Conservation (phyloP, 2,888 invertebrate species). For the Leptothorax acervorum region DNA sequence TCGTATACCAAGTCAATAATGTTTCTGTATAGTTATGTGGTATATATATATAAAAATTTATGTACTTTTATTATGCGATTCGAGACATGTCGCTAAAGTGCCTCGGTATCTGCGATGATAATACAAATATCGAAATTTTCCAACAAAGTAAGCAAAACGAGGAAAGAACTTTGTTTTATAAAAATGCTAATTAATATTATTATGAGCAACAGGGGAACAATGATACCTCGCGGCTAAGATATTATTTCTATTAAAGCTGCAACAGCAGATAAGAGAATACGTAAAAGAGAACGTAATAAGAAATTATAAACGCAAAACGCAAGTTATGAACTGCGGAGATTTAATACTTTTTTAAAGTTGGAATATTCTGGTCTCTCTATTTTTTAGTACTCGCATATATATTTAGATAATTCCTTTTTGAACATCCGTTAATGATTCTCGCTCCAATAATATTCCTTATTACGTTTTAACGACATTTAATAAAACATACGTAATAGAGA, state of each 20-base stretch:
- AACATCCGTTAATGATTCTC: not conserved
- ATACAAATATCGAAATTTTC: not conserved
- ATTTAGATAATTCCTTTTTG: not conserved
- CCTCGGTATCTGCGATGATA: not conserved
- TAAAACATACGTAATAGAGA: not conserved
- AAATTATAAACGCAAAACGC: not conserved
- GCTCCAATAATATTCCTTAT: not conserved
- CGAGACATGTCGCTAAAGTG: too few relatives aligned
- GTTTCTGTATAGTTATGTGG: not conserved
- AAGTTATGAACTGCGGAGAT: not conserved
- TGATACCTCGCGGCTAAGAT: not conserved
- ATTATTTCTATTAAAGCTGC: constrained; percentile 12
- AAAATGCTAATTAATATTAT: constrained; percentile 7
- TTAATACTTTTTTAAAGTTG: not conserved
- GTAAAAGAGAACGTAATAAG: constrained; percentile 16
- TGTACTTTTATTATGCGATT: not conserved
- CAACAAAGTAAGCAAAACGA: not conserved
- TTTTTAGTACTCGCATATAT: not conserved
- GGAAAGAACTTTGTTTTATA: not conserved
- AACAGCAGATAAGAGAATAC: not conserved
- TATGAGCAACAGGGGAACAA: not conserved
- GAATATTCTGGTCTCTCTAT: not conserved
- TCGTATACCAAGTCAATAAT: not conserved
- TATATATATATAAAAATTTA: not conserved
- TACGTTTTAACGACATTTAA: not conserved